These are phyloP conservation scores for Sclerodermus sp. DNA, from an alignment of 2,888 invertebrate species.

Conservation along the genomic window DNA sequence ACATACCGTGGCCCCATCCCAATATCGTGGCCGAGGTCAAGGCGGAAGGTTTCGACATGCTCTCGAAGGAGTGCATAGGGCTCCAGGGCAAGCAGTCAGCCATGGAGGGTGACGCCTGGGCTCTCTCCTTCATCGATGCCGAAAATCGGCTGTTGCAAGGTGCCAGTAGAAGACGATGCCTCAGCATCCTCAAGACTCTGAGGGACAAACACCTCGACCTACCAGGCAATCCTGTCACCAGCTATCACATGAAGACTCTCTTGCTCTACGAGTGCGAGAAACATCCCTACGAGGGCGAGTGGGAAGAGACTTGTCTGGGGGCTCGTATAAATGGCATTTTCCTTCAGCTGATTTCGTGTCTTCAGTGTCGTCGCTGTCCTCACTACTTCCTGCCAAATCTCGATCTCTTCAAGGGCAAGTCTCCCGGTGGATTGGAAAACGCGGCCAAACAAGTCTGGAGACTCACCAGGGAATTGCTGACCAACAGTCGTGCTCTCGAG, in stretches of 20 bases:
- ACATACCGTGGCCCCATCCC: constrained; percentile 91
- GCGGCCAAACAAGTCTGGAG: constrained; percentile 94
- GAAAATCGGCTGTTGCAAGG: constrained; percentile 86
- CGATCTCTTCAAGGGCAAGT: constrained; percentile 91
- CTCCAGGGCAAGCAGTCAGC: constrained; percentile 82
- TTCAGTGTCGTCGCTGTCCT: constrained; percentile 91
- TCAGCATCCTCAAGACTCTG: constrained; percentile 87
- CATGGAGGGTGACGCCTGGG: constrained; percentile 97
- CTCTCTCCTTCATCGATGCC: constrained; percentile 85
- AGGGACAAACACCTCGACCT: constrained; percentile 87
- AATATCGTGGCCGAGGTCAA: constrained; percentile 90
- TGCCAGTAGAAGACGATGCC: constrained; percentile 82
- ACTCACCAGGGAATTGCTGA: constrained; percentile 85
- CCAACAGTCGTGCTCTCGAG: constrained; percentile 88
- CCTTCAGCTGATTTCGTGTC: constrained; percentile 92
- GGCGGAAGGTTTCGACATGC: constrained; percentile 90
- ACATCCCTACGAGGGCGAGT: constrained; percentile 89
- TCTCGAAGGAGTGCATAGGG: constrained; percentile 83
- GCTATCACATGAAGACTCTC: constrained; percentile 88
- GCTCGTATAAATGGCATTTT: constrained; percentile 93
- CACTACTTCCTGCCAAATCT: constrained; percentile 93
- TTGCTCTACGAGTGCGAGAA: constrained; percentile 95
- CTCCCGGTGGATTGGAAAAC: constrained; percentile 85
- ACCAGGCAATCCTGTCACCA: constrained; percentile 84
- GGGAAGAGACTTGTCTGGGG: constrained; percentile 89